Percentiles rank a stretch among this genome's conserved stretches.
These are phyloP conservation scores for Mesocentrotus franciscanus DNA, from an alignment of 53 echinoderm and acorn worm genomes.

Conservation along the genomic window DNA sequence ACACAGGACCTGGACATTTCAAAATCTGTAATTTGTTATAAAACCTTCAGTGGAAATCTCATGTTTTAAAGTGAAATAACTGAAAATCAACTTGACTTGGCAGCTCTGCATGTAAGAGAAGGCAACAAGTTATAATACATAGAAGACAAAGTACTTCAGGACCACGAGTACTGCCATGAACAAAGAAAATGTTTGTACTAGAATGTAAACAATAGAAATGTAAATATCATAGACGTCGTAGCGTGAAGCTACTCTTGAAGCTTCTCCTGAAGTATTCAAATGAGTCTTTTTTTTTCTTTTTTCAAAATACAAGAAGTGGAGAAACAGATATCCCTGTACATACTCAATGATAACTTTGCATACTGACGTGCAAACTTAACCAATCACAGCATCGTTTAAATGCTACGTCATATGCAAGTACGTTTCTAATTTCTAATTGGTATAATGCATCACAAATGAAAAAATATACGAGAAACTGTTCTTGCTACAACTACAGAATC, in stretches of 20 bases:
- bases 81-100: background rate
- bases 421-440: background rate
- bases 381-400: background rate
- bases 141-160: background rate
- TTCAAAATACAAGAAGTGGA: background rate
- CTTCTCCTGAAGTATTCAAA: background rate
- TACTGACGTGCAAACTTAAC: background rate
- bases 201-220: slow-evolving; percentile 6
- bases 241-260: slow-evolving; percentile 30
- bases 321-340: background rate
- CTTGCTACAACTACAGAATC: background rate
- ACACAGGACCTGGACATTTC: background rate
- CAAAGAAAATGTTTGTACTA: slow-evolving; percentile 19
- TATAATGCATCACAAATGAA: too few relatives aligned
- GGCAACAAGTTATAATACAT: background rate
- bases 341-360: background rate
- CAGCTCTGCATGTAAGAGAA: background rate
- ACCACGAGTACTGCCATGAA: slow-evolving; percentile 4
- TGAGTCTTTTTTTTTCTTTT: background rate
- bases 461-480: background rate
- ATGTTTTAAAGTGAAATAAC: background rate
- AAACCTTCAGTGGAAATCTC: background rate
- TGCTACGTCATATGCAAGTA: background rate
- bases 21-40: background rate
- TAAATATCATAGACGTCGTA: background rate